Base-by-base conservation (phyloP, 37 sponge, comb jelly and placozoan genomes). In the Aplysina aerophoba region DNA sequence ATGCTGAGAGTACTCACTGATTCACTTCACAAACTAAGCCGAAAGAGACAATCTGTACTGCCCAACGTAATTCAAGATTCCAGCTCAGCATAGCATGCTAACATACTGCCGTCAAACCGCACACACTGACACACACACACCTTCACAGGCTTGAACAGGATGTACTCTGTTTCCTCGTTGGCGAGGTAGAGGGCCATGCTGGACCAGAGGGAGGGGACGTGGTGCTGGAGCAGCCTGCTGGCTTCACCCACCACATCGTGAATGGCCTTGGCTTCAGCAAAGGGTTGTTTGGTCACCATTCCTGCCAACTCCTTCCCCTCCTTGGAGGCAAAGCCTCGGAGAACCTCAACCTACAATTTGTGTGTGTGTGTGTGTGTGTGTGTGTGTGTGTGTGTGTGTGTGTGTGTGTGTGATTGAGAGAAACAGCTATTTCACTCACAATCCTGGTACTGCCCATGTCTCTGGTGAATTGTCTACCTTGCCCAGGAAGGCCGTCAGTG, bases 91-190 rank as follows among this genome's bases (percentile, higher is more conserved):
- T n/a, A n/a, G n/a, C 37, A 85, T n/a, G 33, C 79, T 21, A 0
- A 64, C 44, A 83, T 69, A 83, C 68, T 14, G 5, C 64, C 68
- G 4, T 41, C 0, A 39, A 64, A 35, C 64, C 68, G 65, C 60
- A 85, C 57, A 53, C 25, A 71, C 27, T 14, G 21, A 38, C 25
- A 67, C 28, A 73, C 21, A 85, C 61, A 17, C 33, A 96, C 94
- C 86, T 87, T 97, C 54, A 96, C 81, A 11, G 99, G 99, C 75
- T 92, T 79, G 68, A 99, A 99, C 11, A 99, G 94, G 50, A 99
- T 99, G 41, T 91, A 87, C 59, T 97, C 97, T 36, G 97, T 97
- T 54, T 99, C 99, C 33, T 89, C 88, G 75, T 95, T 97, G 59
- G 98, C 94, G 28, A 99, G 90, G 54, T 99, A 99, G 31, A 98